These are phyloP conservation scores for Pollachius pollachius DNA, from an alignment of 2,113 vertebrate genomes.

Conservation along the genomic window DNA sequence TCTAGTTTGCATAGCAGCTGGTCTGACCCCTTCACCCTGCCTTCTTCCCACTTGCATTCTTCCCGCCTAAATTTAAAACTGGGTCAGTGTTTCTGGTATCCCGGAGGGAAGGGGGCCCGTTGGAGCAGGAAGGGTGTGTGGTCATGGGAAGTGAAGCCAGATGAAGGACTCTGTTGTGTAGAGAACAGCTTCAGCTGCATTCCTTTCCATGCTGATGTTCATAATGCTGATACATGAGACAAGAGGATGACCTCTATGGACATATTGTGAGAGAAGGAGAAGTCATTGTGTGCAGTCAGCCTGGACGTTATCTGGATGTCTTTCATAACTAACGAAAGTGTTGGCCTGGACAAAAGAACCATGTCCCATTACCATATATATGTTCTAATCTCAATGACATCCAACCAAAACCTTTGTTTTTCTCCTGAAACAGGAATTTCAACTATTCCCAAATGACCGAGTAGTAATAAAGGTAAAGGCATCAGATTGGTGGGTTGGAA, in stretches of 20 bases:
- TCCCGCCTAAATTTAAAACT: conserved; percentile 54
- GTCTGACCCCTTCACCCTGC: conserved; percentile 26
- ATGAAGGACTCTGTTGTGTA: conserved; percentile 31
- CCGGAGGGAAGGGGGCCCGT: conserved; percentile 17
- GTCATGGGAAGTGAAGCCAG: conserved; percentile 31
- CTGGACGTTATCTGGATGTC: neutral
- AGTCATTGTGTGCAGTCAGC: too few relatives aligned
- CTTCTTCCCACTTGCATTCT: conserved; percentile 49
- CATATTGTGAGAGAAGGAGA: too few relatives aligned
- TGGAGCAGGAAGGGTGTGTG: conserved; percentile 4
- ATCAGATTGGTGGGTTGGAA: neutral
- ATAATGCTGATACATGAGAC: conserved; percentile 21
- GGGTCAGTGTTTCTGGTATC: conserved; percentile 52
- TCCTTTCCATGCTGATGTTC: conserved; percentile 55
- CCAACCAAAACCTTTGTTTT: conserved; percentile 22
- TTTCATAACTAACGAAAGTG: neutral
- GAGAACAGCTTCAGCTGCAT: conserved; percentile 13
- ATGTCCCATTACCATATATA: neutral
- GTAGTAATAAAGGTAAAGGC: conserved; percentile 61
- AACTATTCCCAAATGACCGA: conserved; percentile 61
- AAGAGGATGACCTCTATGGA: neutral
- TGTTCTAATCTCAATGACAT: neutral
- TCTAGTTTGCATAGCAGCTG: conserved; percentile 3
- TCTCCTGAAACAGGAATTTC: conserved; percentile 49
- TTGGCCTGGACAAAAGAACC: neutral